Percentiles rank a stretch among this genome's conserved stretches.
Conservation (phyloP, 2,888 invertebrate genomes). For the Drosophila borealis region DNA sequence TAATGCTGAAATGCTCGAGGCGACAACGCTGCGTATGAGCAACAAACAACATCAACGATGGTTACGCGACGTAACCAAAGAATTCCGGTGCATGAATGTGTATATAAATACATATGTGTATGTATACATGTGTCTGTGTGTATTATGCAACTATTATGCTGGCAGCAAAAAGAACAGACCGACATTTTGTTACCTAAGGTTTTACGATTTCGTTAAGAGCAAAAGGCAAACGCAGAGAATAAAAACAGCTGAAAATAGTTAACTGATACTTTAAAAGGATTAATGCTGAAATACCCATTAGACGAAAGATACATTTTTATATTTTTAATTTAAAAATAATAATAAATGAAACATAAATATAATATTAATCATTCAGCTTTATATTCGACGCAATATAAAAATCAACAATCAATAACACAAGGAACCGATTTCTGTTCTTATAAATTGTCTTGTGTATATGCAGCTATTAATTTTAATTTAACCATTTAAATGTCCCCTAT, state of each 20-base stretch:
- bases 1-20: conserved; percentile 58
- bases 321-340: no score
- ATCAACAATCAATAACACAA: no score
- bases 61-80: conserved; percentile 31
- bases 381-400: no score
- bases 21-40: conserved; percentile 70
- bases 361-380: no score
- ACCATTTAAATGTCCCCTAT: neutral
- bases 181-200: conserved; percentile 51
- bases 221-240: conserved; percentile 20
- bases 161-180: conserved; percentile 30
- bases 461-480: neutral
- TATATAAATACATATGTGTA: neutral
- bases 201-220: conserved; percentile 58
- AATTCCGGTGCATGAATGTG: conserved; percentile 3
- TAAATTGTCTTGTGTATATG: no score
- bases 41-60: conserved; percentile 26
- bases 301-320: no score
- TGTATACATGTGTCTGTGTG: neutral
- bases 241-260: conserved; percentile 19
- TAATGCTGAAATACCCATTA: neutral
- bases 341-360: no score
- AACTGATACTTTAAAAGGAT: neutral
- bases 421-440: no score
- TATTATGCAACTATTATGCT: conserved; percentile 20